These are phyloP conservation scores for Tortrix viridana DNA, from an alignment of 2,888 invertebrate species.

Conservation along the genomic window DNA sequence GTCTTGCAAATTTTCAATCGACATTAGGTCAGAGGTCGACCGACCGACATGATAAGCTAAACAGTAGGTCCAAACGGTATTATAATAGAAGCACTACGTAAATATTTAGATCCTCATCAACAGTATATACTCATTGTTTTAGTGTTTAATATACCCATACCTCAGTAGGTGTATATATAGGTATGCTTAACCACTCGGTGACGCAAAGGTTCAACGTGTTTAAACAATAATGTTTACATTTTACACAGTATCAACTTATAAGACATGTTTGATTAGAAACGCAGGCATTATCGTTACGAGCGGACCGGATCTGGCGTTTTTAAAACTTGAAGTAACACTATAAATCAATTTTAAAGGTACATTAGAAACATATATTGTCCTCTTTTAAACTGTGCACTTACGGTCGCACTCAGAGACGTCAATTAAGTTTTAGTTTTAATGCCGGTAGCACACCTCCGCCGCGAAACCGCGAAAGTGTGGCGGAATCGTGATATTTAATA, in stretches of 20 bases:
- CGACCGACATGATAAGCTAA: conserved; percentile 20
- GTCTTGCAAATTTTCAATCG: conserved; percentile 24
- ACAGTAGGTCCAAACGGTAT: neutral
- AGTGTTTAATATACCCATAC: conserved; percentile 27
- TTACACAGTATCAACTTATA: conserved; percentile 4
- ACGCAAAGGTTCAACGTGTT: conserved; percentile 13
- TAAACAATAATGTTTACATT: conserved; percentile 31
- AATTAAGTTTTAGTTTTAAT: no score
- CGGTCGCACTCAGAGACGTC: no score
- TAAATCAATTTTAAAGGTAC: no score
- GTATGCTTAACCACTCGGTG: conserved; percentile 14
- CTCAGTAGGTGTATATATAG: conserved; percentile 7
- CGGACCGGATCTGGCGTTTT: neutral
- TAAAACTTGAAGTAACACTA: neutral
- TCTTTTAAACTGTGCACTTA: no score
- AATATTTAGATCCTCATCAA: conserved; percentile 24
- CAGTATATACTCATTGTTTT: conserved; percentile 27
- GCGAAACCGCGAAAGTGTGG: no score
- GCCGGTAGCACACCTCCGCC: no score
- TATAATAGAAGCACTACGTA: conserved; percentile 2
- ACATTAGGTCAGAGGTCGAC: conserved; percentile 24
- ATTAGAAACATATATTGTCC: no score
- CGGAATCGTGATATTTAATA: no score
- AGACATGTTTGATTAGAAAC: conserved; percentile 11
- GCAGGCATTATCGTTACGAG: neutral